phyloP scores from a whole-genome alignment of 1,140 invertebrate species.

The Lepidostoma basale region DNA sequence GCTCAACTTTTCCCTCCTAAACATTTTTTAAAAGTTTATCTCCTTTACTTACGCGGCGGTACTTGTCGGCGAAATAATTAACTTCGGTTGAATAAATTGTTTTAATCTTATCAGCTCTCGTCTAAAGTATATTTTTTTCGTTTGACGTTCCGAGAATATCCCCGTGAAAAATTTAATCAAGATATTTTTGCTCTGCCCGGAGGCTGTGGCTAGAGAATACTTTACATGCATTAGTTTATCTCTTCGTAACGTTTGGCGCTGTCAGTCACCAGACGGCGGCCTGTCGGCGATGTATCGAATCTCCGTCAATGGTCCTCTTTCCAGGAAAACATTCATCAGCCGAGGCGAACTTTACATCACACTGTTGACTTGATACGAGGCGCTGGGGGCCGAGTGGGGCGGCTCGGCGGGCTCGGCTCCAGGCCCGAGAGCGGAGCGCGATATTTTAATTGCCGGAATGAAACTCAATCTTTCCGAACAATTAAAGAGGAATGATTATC shows the following conservation, averaged over 20 bases:
- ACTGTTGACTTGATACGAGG: too few species aligned
- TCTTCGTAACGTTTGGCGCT: too few species aligned
- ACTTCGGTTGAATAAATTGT: slow-evolving; percentile 43
- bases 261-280: too few species aligned
- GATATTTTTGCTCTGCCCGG: background rate
- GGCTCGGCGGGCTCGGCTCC: too few species aligned
- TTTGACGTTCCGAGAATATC: background rate
- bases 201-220: too few species aligned
- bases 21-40: slow-evolving; percentile 38
- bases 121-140: slow-evolving; percentile 13
- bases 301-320: too few species aligned
- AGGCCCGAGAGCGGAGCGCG: background rate
- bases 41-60: slow-evolving; percentile 22
- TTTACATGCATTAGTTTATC: too few species aligned
- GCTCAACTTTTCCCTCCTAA: slow-evolving; percentile 40
- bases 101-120: slow-evolving; percentile 35
- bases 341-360: too few species aligned
- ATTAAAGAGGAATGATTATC: too few species aligned
- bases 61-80: slow-evolving; percentile 44
- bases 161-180: background rate
- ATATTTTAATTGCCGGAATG: slow-evolving; percentile 17
- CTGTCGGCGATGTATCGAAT: too few species aligned
- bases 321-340: too few species aligned
- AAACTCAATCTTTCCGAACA: slow-evolving; percentile 21
- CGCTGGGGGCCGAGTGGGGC: too few species aligned